Base-by-base conservation (phyloP, 2,888 invertebrate genomes). In the Ptilodon capucinus region DNA sequence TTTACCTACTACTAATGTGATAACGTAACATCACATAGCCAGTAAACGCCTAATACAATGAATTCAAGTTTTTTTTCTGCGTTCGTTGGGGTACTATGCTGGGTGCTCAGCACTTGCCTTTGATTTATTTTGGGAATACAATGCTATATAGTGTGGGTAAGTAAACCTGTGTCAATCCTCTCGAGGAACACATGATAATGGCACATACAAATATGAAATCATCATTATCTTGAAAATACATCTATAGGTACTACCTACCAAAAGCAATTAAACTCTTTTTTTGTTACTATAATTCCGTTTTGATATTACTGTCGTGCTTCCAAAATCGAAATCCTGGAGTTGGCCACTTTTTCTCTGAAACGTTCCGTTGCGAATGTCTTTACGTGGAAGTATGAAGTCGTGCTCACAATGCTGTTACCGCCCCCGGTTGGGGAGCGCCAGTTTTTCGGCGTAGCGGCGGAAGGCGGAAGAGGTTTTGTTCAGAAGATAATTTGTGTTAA, bases 271-370 rank as follows among this genome's bases (percentile, higher is more conserved):
- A n/a, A n/a, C 7, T 16, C 11, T 35, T 35, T 18, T 35, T 9
- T 0, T 11, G 11, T 3, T 35, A 4, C 16, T 11, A 14, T 6
- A 34, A 35, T 17, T 11, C 19, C 19, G 18, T n/a, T 13, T 2
- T 8, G 34, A 41, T 38, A 32, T 44, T 49, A 44, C 42, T 47
- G 54, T 54, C 40, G 40, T 53, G 45, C 44, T 54, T 54, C 44
- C 28, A 30, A 48, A 43, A 54, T 51, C 32, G 44, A 41, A 38
- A 46, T 48, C 14, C 43, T 41, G 34, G 54, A 50, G 46, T 60
- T 25, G 23, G 54, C 59, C 59, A 23, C 39, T 49, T 51, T 56
- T 53, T 64, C 63, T 60, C 46, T 57, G 57, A 57, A 66, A 55
- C 19, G 9, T 19, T 38, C 5, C 13, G 36, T 19, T 36, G 36